phyloP scores from a whole-genome alignment of 2,888 invertebrate genomes.

The Rugalucina vietnamica region DNA sequence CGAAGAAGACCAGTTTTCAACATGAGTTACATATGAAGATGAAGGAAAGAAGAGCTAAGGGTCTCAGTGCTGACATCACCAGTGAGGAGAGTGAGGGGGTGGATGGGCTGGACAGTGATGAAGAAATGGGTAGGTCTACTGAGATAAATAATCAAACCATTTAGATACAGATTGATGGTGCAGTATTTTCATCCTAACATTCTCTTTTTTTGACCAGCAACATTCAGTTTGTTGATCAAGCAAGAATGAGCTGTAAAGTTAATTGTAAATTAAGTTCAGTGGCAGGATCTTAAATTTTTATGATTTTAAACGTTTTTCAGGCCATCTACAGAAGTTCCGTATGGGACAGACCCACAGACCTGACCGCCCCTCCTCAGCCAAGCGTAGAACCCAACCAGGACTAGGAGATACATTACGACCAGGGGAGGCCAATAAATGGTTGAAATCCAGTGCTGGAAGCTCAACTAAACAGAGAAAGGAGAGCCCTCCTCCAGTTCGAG shows the following conservation, averaged over 20 bases:
- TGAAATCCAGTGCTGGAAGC: constrained; percentile 38
- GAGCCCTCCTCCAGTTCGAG: background rate
- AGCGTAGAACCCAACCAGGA: constrained; percentile 56
- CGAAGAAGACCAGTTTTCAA: constrained; percentile 68
- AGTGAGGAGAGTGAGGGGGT: constrained; percentile 72
- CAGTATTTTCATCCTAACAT: no score
- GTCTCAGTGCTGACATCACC: constrained; percentile 72
- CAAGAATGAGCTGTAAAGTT: no score
- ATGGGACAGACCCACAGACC: constrained; percentile 32
- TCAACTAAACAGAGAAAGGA: constrained; percentile 16
- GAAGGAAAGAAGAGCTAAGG: constrained; percentile 67
- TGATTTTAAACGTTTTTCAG: constrained; percentile 17
- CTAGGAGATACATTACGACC: constrained; percentile 63
- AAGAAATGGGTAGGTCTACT: constrained; percentile 47
- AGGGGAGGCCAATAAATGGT: constrained; percentile 57
- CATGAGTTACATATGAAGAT: constrained; percentile 73
- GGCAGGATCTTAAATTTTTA: no score
- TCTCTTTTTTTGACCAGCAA: no score
- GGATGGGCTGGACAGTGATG: constrained; percentile 63
- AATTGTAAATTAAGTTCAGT: no score
- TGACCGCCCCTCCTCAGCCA: constrained; percentile 69
- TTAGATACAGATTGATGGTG: no score
- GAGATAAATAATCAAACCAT: no score
- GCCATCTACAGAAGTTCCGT: constrained; percentile 43
- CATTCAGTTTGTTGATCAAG: no score